Conservation (phyloP, 2,797 vertebrate species). For the Microhierax caerulescens region DNA sequence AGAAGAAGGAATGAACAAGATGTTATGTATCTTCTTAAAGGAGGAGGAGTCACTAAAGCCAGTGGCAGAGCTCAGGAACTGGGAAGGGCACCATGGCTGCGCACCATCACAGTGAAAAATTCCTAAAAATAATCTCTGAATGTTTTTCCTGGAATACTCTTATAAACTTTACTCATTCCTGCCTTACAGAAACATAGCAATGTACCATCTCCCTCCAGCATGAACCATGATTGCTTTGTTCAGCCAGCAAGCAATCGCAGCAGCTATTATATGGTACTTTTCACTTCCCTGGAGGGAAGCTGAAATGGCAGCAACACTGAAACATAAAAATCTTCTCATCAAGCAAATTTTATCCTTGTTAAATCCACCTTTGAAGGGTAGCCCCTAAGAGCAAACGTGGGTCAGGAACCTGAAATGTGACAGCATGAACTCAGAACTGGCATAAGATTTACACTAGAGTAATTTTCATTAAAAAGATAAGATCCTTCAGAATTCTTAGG, state of each 20-base stretch:
- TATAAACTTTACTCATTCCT: neutral
- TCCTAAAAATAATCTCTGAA: neutral
- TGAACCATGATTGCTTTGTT: neutral
- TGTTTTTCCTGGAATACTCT: neutral
- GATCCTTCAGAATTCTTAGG: slow-evolving; percentile 55
- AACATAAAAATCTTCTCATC: neutral
- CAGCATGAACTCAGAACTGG: neutral
- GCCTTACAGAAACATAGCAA: neutral
- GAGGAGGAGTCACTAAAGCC: neutral
- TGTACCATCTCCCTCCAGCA: neutral
- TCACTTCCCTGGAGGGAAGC: neutral
- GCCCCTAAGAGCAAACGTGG: neutral
- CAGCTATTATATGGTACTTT: neutral
- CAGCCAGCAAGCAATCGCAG: neutral
- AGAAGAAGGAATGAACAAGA: neutral
- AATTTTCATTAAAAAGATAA: slow-evolving; percentile 71
- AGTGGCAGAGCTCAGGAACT: neutral
- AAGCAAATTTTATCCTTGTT: neutral
- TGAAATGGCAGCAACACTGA: neutral
- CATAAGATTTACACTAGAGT: neutral
- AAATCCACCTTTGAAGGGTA: neutral
- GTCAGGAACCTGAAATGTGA: neutral
- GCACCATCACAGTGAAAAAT: neutral
- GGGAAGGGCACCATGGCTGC: neutral
- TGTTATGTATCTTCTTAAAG: neutral